Percentiles rank a stretch among this genome's conserved stretches.
phyloP scores from a whole-genome alignment of 2,797 vertebrate species.

The Mus minutoides region DNA sequence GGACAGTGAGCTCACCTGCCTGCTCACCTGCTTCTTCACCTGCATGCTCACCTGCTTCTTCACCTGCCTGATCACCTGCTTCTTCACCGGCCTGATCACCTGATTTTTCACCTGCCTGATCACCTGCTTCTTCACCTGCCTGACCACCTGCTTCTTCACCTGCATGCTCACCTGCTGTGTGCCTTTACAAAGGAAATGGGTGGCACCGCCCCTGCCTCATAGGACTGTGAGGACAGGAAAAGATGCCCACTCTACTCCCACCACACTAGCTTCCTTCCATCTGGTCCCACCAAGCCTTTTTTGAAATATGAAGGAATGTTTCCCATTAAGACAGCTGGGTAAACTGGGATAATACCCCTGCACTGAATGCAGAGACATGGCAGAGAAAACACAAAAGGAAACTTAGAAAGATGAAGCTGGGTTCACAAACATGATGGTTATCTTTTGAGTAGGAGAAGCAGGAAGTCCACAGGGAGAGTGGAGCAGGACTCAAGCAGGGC shows the following conservation, averaged over 20 bases:
- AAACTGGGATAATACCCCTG: background rate
- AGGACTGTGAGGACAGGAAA: background rate
- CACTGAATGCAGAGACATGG: background rate
- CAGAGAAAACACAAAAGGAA: background rate
- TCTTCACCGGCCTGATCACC: background rate
- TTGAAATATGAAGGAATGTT: background rate
- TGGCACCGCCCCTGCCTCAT: background rate
- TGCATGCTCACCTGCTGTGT: background rate
- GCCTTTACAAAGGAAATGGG: rapidly evolving
- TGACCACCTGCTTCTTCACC: background rate
- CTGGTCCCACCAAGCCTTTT: background rate
- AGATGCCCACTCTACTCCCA: rapidly evolving
- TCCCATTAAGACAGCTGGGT: background rate
- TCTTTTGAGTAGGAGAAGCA: background rate
- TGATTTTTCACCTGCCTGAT: background rate
- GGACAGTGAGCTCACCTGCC: background rate
- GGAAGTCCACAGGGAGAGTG: background rate
- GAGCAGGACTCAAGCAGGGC: background rate
- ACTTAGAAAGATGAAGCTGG: background rate
- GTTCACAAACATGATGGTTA: background rate
- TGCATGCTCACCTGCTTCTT: too few species aligned
- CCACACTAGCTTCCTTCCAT: background rate
- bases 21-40: background rate
- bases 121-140: too few species aligned
- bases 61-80: background rate